Evolutionary conservation across 2,797 vertebrate species (phyloP).

Genomic region (Pyrrhura leucotis): DNA sequence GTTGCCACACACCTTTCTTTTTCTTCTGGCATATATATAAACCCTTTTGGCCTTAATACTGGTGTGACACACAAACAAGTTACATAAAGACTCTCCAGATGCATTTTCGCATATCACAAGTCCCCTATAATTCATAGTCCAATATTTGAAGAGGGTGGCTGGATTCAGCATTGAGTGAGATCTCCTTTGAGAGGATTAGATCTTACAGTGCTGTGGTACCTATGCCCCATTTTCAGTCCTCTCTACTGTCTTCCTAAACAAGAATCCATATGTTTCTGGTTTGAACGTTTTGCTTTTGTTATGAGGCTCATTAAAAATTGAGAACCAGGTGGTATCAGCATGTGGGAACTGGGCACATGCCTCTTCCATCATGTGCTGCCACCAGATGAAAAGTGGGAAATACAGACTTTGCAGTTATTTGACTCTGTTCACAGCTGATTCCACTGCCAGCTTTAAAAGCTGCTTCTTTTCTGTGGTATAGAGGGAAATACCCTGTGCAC

Average conservation of each 20-base stretch:
- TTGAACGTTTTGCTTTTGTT: not conserved
- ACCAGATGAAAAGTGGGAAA: not conserved
- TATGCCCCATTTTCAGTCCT: not conserved
- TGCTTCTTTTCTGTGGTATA: not conserved
- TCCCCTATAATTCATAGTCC: not conserved
- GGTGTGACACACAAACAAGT: not conserved
- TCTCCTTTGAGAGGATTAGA: not conserved
- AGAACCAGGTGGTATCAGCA: not conserved
- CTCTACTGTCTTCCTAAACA: not conserved
- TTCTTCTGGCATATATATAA: not conserved
- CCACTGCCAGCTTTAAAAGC: not conserved
- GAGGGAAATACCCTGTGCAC: not conserved
- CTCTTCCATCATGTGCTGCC: not conserved
- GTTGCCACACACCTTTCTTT: not conserved
- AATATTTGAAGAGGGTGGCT: not conserved
- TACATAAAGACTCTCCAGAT: not conserved
- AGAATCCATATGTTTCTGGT: not conserved
- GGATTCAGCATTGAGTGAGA: not conserved
- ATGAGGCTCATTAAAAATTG: not conserved
- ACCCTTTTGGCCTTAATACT: not conserved
- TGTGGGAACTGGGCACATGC: fast-evolving
- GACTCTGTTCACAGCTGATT: not conserved
- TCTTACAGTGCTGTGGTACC: not conserved
- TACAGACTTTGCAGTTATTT: not conserved
- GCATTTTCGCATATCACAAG: not conserved